These are phyloP conservation scores for Dolichotis patagonum DNA, from an alignment of 2,113 vertebrate genomes.

Conservation along the genomic window DNA sequence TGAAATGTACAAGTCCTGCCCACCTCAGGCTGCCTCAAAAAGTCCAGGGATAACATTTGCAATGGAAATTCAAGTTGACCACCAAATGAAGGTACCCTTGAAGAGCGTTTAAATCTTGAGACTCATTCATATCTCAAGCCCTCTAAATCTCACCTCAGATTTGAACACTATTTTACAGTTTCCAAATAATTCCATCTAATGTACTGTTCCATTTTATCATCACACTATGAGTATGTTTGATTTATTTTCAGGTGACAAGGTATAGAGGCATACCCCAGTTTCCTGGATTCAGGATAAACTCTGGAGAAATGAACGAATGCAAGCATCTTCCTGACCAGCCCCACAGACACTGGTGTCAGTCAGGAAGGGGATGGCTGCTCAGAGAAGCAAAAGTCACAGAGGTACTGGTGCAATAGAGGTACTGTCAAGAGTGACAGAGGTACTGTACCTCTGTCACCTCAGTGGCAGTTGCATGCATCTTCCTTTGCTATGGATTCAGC, in stretches of 20 bases:
- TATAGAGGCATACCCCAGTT: not conserved
- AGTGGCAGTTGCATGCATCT: not conserved
- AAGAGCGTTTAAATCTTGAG: conserved; percentile 10
- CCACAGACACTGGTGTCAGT: not conserved
- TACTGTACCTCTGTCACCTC: not conserved
- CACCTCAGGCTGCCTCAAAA: not conserved
- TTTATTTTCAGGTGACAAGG: not conserved
- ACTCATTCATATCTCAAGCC: not conserved
- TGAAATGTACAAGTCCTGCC: not conserved
- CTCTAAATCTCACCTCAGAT: not conserved
- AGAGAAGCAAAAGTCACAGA: not conserved
- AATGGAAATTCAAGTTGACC: not conserved
- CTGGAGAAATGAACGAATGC: not conserved
- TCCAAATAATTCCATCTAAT: not conserved
- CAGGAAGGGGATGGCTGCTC: not conserved
- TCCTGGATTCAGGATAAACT: not conserved
- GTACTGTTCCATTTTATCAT: not conserved
- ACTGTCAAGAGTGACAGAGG: no score
- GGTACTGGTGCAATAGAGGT: no score
- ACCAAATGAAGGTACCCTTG: not conserved
- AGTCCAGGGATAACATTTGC: not conserved
- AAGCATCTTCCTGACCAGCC: not conserved
- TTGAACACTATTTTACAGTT: not conserved
- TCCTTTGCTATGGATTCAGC: not conserved
- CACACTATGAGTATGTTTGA: not conserved